A percentile compares a stretch with the other conserved stretches of the same genome.
Evolutionary conservation across 2,888 invertebrate genomes (phyloP).

Genomic region (Acanthosepion pharaonis): DNA sequence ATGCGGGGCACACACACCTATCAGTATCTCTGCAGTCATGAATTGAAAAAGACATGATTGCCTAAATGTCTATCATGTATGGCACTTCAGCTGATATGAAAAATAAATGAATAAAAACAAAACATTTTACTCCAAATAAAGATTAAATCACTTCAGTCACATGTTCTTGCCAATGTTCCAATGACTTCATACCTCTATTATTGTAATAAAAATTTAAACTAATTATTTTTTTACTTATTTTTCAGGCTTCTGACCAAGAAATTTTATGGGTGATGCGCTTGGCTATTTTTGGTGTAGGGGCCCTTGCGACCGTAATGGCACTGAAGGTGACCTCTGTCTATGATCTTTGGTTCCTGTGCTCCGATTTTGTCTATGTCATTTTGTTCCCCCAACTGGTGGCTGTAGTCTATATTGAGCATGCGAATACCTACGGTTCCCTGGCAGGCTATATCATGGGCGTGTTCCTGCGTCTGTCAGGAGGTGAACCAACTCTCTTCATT

Average conservation of each 20-base stretch:
- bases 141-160: no score
- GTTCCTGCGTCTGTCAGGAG: constrained; percentile 71
- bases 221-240: constrained; percentile 52
- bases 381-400: constrained; percentile 97
- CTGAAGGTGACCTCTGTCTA: constrained; percentile 97
- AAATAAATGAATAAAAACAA: no score
- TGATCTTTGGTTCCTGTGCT: constrained; percentile 98
- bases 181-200: not conserved
- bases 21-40: no score
- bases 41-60: no score
- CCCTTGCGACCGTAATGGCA: constrained; percentile 93
- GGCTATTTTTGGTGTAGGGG: constrained; percentile 92
- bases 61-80: no score
- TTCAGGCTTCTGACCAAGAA: constrained; percentile 95
- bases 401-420: constrained; percentile 95
- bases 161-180: not conserved
- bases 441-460: constrained; percentile 74
- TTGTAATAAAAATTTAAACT: not conserved
- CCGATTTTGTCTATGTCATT: constrained; percentile 98
- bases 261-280: constrained; percentile 90
- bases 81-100: no score
- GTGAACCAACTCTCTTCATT: constrained; percentile 69
- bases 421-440: constrained; percentile 97
- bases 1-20: no score
- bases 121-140: no score